Evolutionary conservation across 2,888 invertebrate genomes (phyloP), one percentile per base, ranked within the genome.

Genomic region (Agapostemon virescens): DNA sequence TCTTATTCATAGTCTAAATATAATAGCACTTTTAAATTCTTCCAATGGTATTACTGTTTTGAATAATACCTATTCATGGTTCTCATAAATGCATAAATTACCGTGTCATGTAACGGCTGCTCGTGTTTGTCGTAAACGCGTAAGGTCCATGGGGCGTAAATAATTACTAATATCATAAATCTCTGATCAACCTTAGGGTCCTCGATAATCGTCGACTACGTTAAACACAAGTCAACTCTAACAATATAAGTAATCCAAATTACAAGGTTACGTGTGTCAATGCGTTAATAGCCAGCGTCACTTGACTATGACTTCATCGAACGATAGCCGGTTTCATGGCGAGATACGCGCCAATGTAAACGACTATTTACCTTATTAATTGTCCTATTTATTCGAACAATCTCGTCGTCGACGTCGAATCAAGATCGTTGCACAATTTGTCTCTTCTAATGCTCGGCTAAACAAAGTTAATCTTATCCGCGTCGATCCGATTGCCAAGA

Each of bases 401-500:
- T 17, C 17, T 33, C 9, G 20, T 20, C 20, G 17, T 20, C 30
- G 9, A 20, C 20, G 9, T 55, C 55, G 33, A 30, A 30, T 58
- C 30, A 17, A 58, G 20, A 33, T 17, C 20, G 3, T 61, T 61
- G 33, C 58, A 30, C 58, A 61, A 33, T 26, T 20, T 7, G 7
- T 9, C 9, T 33, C 20, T 61, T 61, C 30, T 33, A 61, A 17
- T 17, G 33, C 58, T 17, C 58, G 58, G 33, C 33, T 20, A 0
- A 30, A 33, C 58, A 20, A 61, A 30, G 58, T 33, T 33, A 61
- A 61, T 61, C 58, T 61, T 61, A 61, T 61, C 58, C 20, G 17
- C n/a, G 20, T 4, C n/a, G n/a, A 9, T 2, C 20, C 30, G 58
- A 30, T 33, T 33, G 58, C 58, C 26, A 33, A 33, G 30, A 61